Base-by-base conservation (phyloP, 2,888 invertebrate species). In the Hecatera dysodea region DNA sequence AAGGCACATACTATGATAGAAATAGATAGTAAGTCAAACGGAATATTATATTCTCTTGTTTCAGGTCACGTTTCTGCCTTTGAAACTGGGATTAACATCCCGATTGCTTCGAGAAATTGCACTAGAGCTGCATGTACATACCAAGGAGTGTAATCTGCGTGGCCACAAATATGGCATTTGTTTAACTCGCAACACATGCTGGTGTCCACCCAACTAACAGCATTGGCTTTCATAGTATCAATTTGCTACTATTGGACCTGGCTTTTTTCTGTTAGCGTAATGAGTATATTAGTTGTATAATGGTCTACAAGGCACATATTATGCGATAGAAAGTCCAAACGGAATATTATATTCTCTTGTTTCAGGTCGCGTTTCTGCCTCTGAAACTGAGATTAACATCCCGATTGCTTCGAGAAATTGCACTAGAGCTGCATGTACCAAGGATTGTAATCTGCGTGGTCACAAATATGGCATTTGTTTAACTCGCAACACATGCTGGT, bases 111-210 rank as follows among this genome's bases (percentile, higher is more conserved):
- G 29, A 29, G 29, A 29, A 29, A 4, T 12, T 70, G 72, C 17
- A 33, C 1, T 50, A n/a, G 15, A 9, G n/a, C 24, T 57, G 29
- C 9, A 0, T 57, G 48, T 33, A 0, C 3, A n/a, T n/a, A n/a
- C 29, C 56, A 48, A 29, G 29, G 0, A 19, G 8, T 69, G 57
- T 29, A n/a, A 15, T 29, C 24, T 12, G 0, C 57, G 22, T 24
- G 69, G 71, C 36, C 56, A 15, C 56, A 56, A 5, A 56, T 39
- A 39, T 48, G 55, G 46, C 29, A 2, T 27, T 5, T 69, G 55
- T 15, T n/a, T 24, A 29, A 8, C 1, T 8, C 4, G 1, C 11
- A 29, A 11, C 8, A 2, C n/a, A n/a, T n/a, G n/a, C n/a, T n/a
- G n/a, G n/a, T n/a, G n/a, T n/a, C n/a, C n/a, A n/a, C n/a, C n/a